Conservation (phyloP, 2,888 invertebrate species). For the Crocallis elinguaria region DNA sequence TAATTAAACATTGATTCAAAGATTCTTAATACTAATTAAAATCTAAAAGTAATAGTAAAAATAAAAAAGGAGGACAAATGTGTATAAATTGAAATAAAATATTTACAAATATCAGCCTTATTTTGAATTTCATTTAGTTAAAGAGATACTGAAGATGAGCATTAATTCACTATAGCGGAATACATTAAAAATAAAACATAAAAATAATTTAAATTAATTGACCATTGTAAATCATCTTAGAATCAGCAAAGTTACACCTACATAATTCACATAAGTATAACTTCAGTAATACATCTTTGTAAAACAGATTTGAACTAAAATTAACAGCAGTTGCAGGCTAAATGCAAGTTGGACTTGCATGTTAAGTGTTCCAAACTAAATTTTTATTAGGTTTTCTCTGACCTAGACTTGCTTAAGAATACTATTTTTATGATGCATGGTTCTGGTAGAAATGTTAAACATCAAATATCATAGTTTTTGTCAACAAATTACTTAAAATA, state of each 20-base stretch:
- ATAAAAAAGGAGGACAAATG: conserved; percentile 40
- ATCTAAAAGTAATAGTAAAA: conserved; percentile 37
- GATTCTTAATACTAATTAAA: conserved; percentile 16
- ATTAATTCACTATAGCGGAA: conserved; percentile 29
- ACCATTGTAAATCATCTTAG: too few species aligned
- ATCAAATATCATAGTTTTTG: too few species aligned
- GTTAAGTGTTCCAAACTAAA: too few species aligned
- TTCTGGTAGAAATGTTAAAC: too few species aligned
- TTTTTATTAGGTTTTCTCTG: too few species aligned
- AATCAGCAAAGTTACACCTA: too few species aligned
- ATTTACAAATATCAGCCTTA: conserved; percentile 80
- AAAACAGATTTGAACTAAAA: conserved; percentile 7
- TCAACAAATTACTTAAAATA: too few species aligned
- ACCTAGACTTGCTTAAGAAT: too few species aligned
- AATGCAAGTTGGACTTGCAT: too few species aligned
- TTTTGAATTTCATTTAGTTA: conserved; percentile 49
- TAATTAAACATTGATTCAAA: conserved; percentile 20
- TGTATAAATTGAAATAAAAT: conserved; percentile 53
- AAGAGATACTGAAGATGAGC: conserved; percentile 37
- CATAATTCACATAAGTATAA: neutral
- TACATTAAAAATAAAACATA: conserved; percentile 3
- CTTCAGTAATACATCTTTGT: conserved; percentile 3
- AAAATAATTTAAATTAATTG: neutral
- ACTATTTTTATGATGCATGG: too few species aligned
- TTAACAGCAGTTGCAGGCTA: too few species aligned